Conservation (phyloP, 2,113 vertebrate species). For the human region GRCh38 chr5:61944001-61944500, state of each 20-base stretch:
- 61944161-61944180: slow-evolving; percentile 64
- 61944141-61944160: slow-evolving; percentile 75
- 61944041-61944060: slow-evolving; percentile 55
- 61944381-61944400: slow-evolving; percentile 63
- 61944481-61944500: background rate
- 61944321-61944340: slow-evolving; percentile 59
- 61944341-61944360: slow-evolving; percentile 62
- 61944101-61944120: slow-evolving; percentile 72
- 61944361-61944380: slow-evolving; percentile 63
- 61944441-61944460: slow-evolving; percentile 43
- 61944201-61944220: slow-evolving; percentile 49
- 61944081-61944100: slow-evolving; percentile 76
- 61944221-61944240: slow-evolving; percentile 61
- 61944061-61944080: slow-evolving; percentile 55
- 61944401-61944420: slow-evolving; percentile 65
- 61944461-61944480: background rate
- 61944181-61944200: slow-evolving; percentile 70
- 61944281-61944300: slow-evolving; percentile 70
- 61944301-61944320: slow-evolving; percentile 64
- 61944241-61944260: slow-evolving; percentile 78
- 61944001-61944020: background rate
- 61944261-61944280: slow-evolving; percentile 66
- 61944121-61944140: slow-evolving; percentile 76
- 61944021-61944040: slow-evolving; percentile 14
- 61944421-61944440: slow-evolving; percentile 46